A percentile compares a stretch with the other conserved stretches of the same genome.
Evolutionary conservation across 2,797 vertebrate genomes (phyloP).

Genomic region (Eulemur rubriventer): DNA sequence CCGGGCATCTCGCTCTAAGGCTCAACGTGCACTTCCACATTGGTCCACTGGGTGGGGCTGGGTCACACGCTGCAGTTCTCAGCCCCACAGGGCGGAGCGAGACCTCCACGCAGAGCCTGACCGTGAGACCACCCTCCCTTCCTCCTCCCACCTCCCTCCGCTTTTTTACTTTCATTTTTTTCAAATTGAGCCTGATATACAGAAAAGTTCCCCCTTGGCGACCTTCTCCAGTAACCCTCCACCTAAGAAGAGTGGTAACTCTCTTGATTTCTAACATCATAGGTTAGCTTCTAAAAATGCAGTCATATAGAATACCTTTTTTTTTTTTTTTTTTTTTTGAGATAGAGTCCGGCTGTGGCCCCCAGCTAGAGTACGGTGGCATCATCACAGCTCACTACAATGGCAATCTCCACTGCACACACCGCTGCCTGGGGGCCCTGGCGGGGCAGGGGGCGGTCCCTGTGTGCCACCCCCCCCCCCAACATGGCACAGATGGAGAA

Average conservation of each 20-base stretch:
- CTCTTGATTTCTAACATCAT: not conserved
- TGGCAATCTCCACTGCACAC: accelerated
- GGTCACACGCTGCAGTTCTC: not conserved
- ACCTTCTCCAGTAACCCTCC: not conserved
- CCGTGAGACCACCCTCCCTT: accelerated
- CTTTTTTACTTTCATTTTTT: not conserved
- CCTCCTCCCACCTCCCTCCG: too few species aligned
- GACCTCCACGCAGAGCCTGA: not conserved
- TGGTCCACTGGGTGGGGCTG: not conserved
- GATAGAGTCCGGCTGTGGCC: too few species aligned
- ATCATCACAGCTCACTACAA: not conserved
- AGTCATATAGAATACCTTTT: too few species aligned
- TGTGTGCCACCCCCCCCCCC: too few species aligned
- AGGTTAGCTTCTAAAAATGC: not conserved
- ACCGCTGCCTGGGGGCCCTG: not conserved
- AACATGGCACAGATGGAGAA: not conserved
- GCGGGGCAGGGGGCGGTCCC: not conserved
- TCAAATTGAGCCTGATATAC: not conserved
- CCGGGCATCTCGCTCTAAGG: too few species aligned
- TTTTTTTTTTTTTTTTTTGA: too few species aligned
- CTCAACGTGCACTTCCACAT: not conserved
- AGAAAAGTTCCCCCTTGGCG: not conserved
- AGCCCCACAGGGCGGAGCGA: too few species aligned
- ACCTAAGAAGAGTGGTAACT: not conserved
- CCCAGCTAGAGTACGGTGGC: too few species aligned